These are phyloP conservation scores for Thera obeliscata DNA, from an alignment of 2,888 invertebrate species.

Conservation along the genomic window DNA sequence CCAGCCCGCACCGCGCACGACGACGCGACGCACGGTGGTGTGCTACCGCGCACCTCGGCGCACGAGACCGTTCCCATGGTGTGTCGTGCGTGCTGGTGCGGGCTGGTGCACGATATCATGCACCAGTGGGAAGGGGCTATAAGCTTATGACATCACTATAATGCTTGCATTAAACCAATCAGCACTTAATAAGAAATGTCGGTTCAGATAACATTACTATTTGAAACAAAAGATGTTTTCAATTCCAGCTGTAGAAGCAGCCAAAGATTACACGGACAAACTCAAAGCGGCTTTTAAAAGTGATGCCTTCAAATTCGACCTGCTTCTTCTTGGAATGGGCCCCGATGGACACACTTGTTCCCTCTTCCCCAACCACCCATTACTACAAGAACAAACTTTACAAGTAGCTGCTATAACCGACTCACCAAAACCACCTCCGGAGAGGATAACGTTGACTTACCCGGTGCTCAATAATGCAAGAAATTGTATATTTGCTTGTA, in stretches of 20 bases:
- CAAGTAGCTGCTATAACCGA: slow-evolving; percentile 94
- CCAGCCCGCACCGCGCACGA: too few species aligned
- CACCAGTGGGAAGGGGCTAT: too few species aligned
- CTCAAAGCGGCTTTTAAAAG: slow-evolving; percentile 85
- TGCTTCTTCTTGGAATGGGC: slow-evolving; percentile 97
- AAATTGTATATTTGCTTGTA: slow-evolving; percentile 92
- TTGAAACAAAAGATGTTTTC: background rate
- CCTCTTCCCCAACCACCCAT: slow-evolving; percentile 91
- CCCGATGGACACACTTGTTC: slow-evolving; percentile 99
- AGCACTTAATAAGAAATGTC: too few species aligned
- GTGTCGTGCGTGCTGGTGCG: too few species aligned
- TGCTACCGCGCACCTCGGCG: too few species aligned
- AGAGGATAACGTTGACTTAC: slow-evolving; percentile 95
- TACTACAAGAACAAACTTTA: slow-evolving; percentile 85
- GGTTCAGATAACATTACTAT: too few species aligned
- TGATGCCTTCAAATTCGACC: slow-evolving; percentile 88
- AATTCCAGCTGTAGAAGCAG: slow-evolving; percentile 88
- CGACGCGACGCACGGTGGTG: too few species aligned
- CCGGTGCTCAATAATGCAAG: slow-evolving; percentile 95
- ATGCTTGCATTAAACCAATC: too few species aligned
- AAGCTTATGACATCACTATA: too few species aligned
- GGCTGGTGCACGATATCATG: too few species aligned
- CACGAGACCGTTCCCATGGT: too few species aligned
- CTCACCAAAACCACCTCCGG: slow-evolving; percentile 98
- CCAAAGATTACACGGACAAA: slow-evolving; percentile 89